phyloP scores from a whole-genome alignment of 2,797 vertebrate species.

The Pachyuromys duprasi region DNA sequence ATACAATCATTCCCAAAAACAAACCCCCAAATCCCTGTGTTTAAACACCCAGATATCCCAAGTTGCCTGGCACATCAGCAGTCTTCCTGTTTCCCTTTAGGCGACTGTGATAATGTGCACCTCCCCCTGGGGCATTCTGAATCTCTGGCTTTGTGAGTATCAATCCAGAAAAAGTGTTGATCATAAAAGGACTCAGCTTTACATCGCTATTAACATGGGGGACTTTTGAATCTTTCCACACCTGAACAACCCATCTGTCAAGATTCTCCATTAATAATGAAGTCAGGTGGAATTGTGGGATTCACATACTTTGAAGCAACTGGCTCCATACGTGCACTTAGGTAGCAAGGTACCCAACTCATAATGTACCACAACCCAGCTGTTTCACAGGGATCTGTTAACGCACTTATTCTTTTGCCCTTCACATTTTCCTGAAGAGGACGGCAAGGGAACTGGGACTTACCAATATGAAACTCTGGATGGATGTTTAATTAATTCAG shows the following conservation, averaged over 20 bases:
- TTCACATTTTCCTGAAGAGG: neutral
- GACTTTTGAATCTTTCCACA: neutral
- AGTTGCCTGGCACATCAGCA: neutral
- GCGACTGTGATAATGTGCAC: neutral
- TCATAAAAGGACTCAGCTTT: neutral
- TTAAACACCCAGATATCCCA: neutral
- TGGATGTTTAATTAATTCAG: neutral
- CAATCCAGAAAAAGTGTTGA: neutral
- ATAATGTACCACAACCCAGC: neutral
- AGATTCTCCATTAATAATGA: neutral
- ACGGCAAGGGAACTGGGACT: neutral
- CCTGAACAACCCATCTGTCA: neutral
- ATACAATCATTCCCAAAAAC: neutral
- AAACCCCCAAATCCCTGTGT: neutral
- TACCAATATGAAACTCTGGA: neutral
- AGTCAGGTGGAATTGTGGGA: neutral
- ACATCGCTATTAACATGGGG: neutral
- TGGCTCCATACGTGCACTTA: neutral
- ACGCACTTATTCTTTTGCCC: neutral
- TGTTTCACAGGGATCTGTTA: neutral
- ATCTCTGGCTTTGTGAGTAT: neutral
- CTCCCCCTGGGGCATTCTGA: neutral
- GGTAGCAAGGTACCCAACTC: neutral
- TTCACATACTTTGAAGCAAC: neutral
- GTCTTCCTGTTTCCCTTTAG: neutral